A percentile compares a stretch with the other conserved stretches of the same genome.
Evolutionary conservation across 2,113 vertebrate species (phyloP).

Genomic region (Gambusia holbrooki): DNA sequence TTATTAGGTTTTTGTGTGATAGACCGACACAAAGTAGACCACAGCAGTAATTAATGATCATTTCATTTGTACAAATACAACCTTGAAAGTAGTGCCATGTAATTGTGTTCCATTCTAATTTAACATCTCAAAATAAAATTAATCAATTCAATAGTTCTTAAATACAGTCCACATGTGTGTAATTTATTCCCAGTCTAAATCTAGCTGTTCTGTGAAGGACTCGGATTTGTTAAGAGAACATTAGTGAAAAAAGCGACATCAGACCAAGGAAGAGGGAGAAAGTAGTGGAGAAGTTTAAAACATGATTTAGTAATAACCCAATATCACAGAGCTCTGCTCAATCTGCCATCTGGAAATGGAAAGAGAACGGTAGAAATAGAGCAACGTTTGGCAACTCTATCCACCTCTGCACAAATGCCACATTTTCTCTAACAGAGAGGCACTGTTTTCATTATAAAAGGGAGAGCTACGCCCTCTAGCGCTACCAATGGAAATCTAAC

Average conservation of each 20-base stretch:
- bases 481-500: background rate
- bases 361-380: too few relatives aligned
- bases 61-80: background rate
- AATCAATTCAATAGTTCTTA: background rate
- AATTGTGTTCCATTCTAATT: background rate
- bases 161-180: background rate
- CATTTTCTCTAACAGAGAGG: background rate
- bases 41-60: background rate
- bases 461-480: slow-evolving; percentile 44
- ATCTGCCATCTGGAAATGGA: too few relatives aligned
- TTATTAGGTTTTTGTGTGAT: background rate
- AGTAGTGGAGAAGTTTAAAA: too few relatives aligned
- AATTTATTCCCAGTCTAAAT: background rate
- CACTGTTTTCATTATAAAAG: background rate
- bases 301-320: too few relatives aligned
- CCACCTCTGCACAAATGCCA: too few relatives aligned
- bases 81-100: background rate
- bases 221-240: background rate
- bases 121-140: too few relatives aligned
- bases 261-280: too few relatives aligned
- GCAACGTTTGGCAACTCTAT: too few relatives aligned
- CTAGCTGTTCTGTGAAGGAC: background rate
- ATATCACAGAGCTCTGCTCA: too few relatives aligned
- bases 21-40: background rate
- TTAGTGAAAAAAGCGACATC: background rate